Evolutionary conservation across 2,797 vertebrate species (phyloP).

Genomic region (Liparis tanakae): DNA sequence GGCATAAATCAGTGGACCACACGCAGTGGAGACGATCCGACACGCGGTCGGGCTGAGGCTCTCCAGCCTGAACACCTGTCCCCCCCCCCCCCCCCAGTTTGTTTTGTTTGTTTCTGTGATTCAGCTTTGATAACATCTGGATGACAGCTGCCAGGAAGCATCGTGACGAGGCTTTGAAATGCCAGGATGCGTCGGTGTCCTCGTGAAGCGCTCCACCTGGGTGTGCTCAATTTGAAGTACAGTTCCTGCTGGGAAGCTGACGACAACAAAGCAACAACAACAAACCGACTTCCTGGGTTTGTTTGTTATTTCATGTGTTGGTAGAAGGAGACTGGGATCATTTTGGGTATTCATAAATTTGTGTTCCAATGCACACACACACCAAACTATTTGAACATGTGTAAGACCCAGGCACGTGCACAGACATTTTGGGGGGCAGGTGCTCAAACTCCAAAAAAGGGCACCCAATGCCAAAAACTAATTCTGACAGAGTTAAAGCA

Average conservation of each 20-base stretch:
- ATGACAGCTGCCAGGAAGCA: slow-evolving; percentile 59
- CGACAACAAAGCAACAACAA: slow-evolving; percentile 17
- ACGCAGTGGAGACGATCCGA: slow-evolving; percentile 19
- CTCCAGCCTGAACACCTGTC: slow-evolving; percentile 39
- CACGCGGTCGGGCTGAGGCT: slow-evolving; percentile 19
- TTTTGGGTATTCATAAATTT: background rate
- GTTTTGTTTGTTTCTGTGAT: slow-evolving; percentile 6
- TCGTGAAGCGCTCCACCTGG: background rate
- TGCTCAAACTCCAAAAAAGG: too few relatives aligned
- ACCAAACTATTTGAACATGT: background rate
- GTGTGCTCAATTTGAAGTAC: slow-evolving; percentile 38
- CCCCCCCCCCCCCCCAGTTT: background rate
- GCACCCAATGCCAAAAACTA: too few relatives aligned
- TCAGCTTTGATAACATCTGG: slow-evolving; percentile 42
- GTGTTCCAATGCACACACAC: background rate
- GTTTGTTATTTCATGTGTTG: slow-evolving; percentile 11
- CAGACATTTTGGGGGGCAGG: too few relatives aligned
- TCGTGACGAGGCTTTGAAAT: slow-evolving; percentile 37
- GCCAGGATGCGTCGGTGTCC: slow-evolving; percentile 20
- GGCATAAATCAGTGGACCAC: slow-evolving; percentile 24
- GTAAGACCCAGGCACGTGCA: too few relatives aligned
- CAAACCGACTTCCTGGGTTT: slow-evolving; percentile 14
- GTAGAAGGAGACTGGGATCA: background rate
- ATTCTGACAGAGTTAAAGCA: too few relatives aligned
- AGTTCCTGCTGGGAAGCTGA: slow-evolving; percentile 22